Evolutionary conservation across 1,140 invertebrate genomes (phyloP).

Genomic region (Drosophila bocqueti): DNA sequence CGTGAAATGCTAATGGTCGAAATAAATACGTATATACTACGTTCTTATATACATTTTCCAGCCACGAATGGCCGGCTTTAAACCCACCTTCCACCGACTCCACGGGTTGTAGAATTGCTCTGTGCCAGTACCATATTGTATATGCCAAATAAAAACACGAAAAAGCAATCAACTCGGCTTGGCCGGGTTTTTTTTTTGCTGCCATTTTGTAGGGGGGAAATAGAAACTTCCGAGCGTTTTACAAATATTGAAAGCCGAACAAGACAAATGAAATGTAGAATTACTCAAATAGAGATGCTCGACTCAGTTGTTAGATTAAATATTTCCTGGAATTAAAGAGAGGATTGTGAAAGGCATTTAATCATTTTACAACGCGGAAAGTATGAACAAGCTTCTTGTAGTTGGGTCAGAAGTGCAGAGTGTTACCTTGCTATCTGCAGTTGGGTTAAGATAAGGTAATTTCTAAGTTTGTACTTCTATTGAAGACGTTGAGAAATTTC

Average conservation of each 20-base stretch:
- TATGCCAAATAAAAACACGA: slow-evolving; percentile 75
- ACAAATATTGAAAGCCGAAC: slow-evolving; percentile 41
- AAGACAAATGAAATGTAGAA: slow-evolving; percentile 42
- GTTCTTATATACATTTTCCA: slow-evolving; percentile 13
- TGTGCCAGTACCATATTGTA: slow-evolving; percentile 37
- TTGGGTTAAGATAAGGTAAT: neutral
- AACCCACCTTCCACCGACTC: neutral
- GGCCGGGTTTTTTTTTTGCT: slow-evolving; percentile 13
- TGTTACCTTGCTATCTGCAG: neutral
- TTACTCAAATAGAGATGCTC: slow-evolving; percentile 31
- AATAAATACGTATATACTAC: slow-evolving; percentile 38
- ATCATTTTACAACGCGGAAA: neutral
- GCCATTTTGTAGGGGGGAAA: slow-evolving; percentile 10
- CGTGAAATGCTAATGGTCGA: slow-evolving; percentile 66
- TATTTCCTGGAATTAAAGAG: neutral
- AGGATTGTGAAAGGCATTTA: neutral
- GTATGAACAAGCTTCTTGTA: neutral
- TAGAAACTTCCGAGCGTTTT: slow-evolving; percentile 33
- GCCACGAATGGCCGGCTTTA: slow-evolving; percentile 40
- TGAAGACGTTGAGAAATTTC: too few relatives aligned
- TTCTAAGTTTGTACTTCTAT: neutral
- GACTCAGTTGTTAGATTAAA: neutral
- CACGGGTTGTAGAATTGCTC: slow-evolving; percentile 3
- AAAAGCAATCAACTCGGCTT: slow-evolving; percentile 69
- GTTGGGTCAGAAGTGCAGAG: neutral